Evolutionary conservation across 2,888 invertebrate genomes (phyloP).

Genomic region (Malthinus flaveolus): DNA sequence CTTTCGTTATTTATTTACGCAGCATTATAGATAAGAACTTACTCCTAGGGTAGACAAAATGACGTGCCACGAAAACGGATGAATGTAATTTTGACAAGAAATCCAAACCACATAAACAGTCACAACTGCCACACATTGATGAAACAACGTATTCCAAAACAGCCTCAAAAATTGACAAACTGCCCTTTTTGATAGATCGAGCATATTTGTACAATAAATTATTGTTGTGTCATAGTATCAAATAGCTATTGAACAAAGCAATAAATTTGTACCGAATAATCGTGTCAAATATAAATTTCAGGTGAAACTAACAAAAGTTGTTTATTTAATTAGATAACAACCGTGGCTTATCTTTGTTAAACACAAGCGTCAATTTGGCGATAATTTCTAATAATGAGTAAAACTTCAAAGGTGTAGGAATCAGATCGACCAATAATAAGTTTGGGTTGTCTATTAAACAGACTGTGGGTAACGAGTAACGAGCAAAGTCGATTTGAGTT

Average conservation of each 20-base stretch:
- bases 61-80: conserved; percentile 44
- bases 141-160: conserved; percentile 31
- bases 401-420: background rate
- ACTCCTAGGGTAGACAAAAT: conserved; percentile 49
- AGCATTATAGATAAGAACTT: conserved; percentile 33
- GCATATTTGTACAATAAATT: background rate
- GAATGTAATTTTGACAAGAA: conserved; percentile 23
- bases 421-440: background rate
- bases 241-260: background rate
- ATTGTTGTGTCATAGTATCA: background rate
- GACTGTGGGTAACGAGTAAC: too few species aligned
- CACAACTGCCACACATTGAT: conserved; percentile 33
- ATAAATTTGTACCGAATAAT: background rate
- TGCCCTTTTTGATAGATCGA: background rate
- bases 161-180: conserved; percentile 22
- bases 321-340: too few species aligned
- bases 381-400: background rate
- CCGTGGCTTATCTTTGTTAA: too few species aligned
- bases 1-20: background rate
- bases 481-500: too few species aligned
- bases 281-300: too few species aligned
- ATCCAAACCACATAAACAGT: conserved; percentile 32
- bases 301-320: too few species aligned
- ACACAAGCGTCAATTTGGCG: too few species aligned
- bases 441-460: too few species aligned